Conservation (phyloP, 2,888 invertebrate species). For the Chymomyza procnemis region DNA sequence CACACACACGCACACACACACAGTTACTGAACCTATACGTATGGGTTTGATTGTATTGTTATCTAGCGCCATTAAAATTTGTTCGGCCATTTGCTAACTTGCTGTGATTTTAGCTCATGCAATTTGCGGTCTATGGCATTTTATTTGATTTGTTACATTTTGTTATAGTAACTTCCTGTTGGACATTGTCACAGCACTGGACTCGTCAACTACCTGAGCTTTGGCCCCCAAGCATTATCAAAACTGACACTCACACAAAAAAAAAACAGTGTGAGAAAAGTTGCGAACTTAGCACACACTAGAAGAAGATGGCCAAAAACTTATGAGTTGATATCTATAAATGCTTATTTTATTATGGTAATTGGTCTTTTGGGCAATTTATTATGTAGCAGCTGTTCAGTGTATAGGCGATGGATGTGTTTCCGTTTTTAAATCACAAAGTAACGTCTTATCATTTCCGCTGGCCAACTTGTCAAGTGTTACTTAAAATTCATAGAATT, state of each 20-base stretch:
- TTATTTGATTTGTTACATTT: slow-evolving; percentile 20
- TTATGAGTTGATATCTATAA: background rate
- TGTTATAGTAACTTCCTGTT: background rate
- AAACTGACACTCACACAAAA: background rate
- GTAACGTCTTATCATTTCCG: background rate
- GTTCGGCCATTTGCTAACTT: background rate
- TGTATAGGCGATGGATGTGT: background rate
- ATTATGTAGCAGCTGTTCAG: background rate
- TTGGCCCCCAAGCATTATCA: background rate
- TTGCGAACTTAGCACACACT: background rate
- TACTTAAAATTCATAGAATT: background rate
- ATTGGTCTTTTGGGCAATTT: background rate
- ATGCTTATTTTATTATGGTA: background rate
- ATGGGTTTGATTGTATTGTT: slow-evolving; percentile 37
- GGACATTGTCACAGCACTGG: background rate
- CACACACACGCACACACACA: background rate
- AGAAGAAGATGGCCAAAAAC: background rate
- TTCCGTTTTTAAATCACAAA: background rate
- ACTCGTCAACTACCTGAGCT: background rate
- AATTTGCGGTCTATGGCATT: slow-evolving; percentile 48
- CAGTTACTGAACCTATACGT: background rate
- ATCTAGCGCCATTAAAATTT: slow-evolving; percentile 50
- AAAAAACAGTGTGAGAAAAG: background rate
- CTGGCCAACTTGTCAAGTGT: background rate
- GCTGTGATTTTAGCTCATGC: slow-evolving; percentile 44